These are phyloP conservation scores for Hipparchia sbordonii DNA, from an alignment of 2,888 invertebrate genomes.

Conservation along the genomic window DNA sequence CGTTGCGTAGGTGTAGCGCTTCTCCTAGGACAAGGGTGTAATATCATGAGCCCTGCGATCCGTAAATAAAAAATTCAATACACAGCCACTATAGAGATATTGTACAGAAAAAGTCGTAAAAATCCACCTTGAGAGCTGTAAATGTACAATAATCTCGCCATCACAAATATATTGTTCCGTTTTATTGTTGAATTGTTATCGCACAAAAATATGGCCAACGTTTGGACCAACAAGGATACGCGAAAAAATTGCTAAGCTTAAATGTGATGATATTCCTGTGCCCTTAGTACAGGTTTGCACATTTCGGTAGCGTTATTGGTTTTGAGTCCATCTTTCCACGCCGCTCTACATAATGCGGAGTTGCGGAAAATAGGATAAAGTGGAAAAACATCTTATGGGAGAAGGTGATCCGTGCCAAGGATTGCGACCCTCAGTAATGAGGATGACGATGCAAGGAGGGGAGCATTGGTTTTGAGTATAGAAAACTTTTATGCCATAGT, in stretches of 20 bases:
- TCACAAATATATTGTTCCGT: slow-evolving; percentile 32
- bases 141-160: slow-evolving; percentile 32
- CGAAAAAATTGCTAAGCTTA: background rate
- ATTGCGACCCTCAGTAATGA: no score
- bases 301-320: no score
- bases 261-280: no score
- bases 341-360: no score
- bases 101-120: slow-evolving; percentile 35
- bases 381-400: no score
- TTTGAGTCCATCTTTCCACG: no score
- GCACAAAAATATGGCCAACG: background rate
- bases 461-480: no score
- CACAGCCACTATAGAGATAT: slow-evolving; percentile 29
- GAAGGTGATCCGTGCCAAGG: no score
- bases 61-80: slow-evolving; percentile 32
- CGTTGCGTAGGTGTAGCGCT: background rate
- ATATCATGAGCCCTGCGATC: background rate
- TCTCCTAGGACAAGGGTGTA: background rate
- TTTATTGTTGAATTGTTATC: slow-evolving; percentile 30
- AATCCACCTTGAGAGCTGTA: slow-evolving; percentile 29
- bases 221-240: slow-evolving; percentile 21
- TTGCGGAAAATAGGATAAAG: no score
- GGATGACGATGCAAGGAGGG: no score
- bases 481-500: no score
- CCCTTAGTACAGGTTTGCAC: no score